Conservation (phyloP, 2,888 invertebrate genomes). For the Chrysodeixis includens region DNA sequence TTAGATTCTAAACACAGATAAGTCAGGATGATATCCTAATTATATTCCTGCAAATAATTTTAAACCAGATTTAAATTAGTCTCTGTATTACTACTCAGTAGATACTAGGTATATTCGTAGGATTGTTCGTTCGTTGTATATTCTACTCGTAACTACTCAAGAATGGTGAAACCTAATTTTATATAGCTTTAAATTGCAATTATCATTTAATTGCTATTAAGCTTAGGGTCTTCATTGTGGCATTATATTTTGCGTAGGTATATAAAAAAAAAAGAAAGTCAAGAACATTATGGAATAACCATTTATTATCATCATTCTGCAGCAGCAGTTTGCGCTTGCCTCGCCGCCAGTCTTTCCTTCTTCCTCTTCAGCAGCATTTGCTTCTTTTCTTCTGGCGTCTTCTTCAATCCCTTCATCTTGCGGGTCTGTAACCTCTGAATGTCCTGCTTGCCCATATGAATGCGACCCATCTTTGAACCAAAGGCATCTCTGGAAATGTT, state of each 20-base stretch:
- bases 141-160: too few relatives aligned
- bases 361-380: conserved; percentile 88
- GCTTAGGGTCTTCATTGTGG: too few relatives aligned
- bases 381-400: conserved; percentile 92
- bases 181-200: too few relatives aligned
- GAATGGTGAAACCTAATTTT: too few relatives aligned
- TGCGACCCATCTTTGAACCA: conserved; percentile 96
- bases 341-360: conserved; percentile 73
- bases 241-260: too few relatives aligned
- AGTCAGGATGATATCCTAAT: too few relatives aligned
- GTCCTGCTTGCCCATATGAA: conserved; percentile 97
- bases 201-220: too few relatives aligned
- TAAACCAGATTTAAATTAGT: too few relatives aligned
- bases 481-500: conserved; percentile 96
- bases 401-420: conserved; percentile 96
- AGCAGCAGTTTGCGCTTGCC: conserved; percentile 58
- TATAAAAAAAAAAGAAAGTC: background rate
- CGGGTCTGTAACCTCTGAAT: conserved; percentile 95
- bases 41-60: too few relatives aligned
- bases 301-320: conserved; percentile 63
- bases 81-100: too few relatives aligned
- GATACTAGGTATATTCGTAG: too few relatives aligned
- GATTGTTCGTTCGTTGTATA: too few relatives aligned
- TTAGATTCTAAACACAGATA: background rate
- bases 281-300: conserved; percentile 60